Percentiles rank a stretch among this genome's conserved stretches.
These are phyloP conservation scores for Goniozus legneri DNA, from an alignment of 1,140 invertebrate species.

Conservation along the genomic window DNA sequence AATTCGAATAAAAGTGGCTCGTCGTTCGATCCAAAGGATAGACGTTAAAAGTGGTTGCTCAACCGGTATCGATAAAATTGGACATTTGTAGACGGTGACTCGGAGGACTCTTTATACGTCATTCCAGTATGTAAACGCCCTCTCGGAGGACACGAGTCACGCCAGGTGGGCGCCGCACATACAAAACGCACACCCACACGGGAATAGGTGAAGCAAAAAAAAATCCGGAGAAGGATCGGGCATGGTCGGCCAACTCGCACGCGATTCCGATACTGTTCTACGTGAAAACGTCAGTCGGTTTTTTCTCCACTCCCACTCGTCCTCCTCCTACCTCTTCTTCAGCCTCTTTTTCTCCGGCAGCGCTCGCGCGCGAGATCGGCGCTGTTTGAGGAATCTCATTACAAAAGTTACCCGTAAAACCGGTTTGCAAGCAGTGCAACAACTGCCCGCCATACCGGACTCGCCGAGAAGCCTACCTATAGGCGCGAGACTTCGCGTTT, in stretches of 20 bases:
- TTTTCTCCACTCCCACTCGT: neutral
- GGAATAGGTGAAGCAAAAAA: too few species aligned
- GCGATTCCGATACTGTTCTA: constrained; percentile 15
- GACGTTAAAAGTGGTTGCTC: too few species aligned
- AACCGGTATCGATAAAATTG: too few species aligned
- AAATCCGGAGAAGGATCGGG: too few species aligned
- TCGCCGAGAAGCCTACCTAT: constrained; percentile 5
- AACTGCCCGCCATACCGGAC: constrained; percentile 15
- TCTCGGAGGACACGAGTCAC: constrained; percentile 3
- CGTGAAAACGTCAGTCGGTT: constrained; percentile 15
- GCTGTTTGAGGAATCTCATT: constrained; percentile 33
- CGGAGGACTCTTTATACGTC: constrained; percentile 15
- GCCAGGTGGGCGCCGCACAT: too few species aligned
- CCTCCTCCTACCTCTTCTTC: constrained; percentile 5
- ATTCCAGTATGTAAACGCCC: constrained; percentile 12
- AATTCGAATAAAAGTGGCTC: too few species aligned
- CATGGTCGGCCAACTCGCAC: too few species aligned
- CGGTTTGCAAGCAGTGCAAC: constrained; percentile 32
- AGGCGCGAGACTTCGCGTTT: constrained; percentile 12
- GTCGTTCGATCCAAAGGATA: too few species aligned
- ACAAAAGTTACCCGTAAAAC: constrained; percentile 35
- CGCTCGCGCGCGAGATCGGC: too few species aligned
- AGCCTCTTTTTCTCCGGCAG: neutral
- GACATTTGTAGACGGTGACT: constrained; percentile 18
- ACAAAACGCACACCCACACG: too few species aligned